Percentiles rank a stretch among this genome's conserved stretches.
Conservation (phyloP, 2,888 invertebrate species). For the Drosophila nr. perissopoda region DNA sequence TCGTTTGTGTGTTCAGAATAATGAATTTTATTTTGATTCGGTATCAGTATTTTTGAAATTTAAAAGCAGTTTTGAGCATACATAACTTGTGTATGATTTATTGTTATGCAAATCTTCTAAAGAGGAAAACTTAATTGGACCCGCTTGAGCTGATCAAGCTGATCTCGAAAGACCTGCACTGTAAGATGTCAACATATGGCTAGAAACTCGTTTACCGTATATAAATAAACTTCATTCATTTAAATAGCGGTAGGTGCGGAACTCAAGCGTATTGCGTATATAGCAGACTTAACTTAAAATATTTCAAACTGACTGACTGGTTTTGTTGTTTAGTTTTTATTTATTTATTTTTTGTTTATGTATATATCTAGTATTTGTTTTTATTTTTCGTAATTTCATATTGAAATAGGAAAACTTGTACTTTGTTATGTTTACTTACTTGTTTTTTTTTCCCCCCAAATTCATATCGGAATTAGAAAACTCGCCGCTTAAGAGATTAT, state of each 20-base stretch:
- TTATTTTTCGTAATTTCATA: background rate
- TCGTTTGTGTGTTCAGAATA: background rate
- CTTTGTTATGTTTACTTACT: background rate
- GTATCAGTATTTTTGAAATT: background rate
- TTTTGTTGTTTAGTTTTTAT: conserved; percentile 18
- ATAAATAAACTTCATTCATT: conserved; percentile 61
- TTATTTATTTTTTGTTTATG: conserved; percentile 10
- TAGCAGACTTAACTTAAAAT: conserved; percentile 29
- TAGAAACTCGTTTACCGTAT: conserved; percentile 66
- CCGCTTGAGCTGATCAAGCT: conserved; percentile 20
- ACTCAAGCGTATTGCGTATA: conserved; percentile 59
- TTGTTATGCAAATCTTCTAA: conserved; percentile 52
- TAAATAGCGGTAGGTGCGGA: conserved; percentile 69
- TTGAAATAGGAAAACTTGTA: conserved; percentile 1
- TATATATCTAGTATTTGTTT: background rate
- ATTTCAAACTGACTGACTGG: conserved; percentile 37
- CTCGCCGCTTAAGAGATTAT: background rate
- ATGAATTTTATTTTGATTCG: conserved; percentile 8
- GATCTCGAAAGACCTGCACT: conserved; percentile 67
- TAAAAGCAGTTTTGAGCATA: conserved; percentile 2
- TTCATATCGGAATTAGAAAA: background rate
- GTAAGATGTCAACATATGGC: conserved; percentile 55
- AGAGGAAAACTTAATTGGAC: conserved; percentile 47
- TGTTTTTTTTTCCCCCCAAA: background rate
- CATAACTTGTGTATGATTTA: conserved; percentile 9